These are phyloP conservation scores for Sabatieria punctata DNA, from an alignment of 2,888 invertebrate species.

Conservation along the genomic window DNA sequence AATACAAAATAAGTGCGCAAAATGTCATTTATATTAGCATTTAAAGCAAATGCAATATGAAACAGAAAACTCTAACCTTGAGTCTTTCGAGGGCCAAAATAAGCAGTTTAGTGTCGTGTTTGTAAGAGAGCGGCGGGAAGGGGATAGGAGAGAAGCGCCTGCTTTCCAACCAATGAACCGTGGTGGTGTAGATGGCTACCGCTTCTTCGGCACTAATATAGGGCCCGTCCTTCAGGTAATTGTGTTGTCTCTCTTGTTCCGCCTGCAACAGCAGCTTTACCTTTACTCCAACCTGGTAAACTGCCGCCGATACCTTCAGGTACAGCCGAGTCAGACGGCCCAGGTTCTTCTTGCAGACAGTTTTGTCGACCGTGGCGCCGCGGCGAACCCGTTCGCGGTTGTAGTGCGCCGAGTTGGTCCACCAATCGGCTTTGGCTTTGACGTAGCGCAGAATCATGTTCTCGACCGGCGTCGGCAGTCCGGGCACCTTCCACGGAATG, in stretches of 20 bases:
- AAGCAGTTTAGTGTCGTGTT: slow-evolving; percentile 94
- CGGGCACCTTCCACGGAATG: slow-evolving; percentile 99
- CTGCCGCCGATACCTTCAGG: slow-evolving; percentile 46
- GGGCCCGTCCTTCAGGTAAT: slow-evolving; percentile 94
- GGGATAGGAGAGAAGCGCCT: slow-evolving; percentile 96
- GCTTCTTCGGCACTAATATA: slow-evolving; percentile 99
- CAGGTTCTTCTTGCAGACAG: slow-evolving; percentile 98
- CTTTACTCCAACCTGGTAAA: not conserved
- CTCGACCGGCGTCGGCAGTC: slow-evolving; percentile 93
- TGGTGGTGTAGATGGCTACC: slow-evolving; percentile 97
- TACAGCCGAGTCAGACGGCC: slow-evolving; percentile 91
- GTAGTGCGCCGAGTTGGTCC: slow-evolving; percentile 99
- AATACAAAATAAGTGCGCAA: too few relatives aligned
- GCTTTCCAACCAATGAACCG: slow-evolving; percentile 98
- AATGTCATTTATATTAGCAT: too few relatives aligned
- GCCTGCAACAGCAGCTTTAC: slow-evolving; percentile 35
- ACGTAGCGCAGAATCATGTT: slow-evolving; percentile 99
- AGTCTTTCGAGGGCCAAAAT: slow-evolving; percentile 45
- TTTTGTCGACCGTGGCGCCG: slow-evolving; percentile 99
- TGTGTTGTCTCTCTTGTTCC: slow-evolving; percentile 96
- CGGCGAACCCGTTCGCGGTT: slow-evolving; percentile 93
- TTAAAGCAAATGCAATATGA: too few relatives aligned
- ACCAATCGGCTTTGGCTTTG: slow-evolving; percentile 99
- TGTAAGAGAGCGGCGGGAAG: slow-evolving; percentile 96
- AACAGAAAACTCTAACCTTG: not conserved